Conservation (phyloP, 2,113 vertebrate genomes). For the Damaliscus lunatus region DNA sequence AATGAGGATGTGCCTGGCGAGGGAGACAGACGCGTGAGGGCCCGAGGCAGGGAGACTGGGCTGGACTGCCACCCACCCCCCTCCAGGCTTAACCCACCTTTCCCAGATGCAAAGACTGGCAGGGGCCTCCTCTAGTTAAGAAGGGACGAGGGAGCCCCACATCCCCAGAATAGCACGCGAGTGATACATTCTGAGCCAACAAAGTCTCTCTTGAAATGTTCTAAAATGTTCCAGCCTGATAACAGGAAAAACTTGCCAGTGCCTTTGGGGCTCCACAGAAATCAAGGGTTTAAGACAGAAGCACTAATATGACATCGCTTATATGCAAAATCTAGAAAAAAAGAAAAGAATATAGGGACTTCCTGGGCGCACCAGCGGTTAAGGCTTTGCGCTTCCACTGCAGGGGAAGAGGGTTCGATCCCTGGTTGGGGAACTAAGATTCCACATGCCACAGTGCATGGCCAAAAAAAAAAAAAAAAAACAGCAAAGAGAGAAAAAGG, state of each 20-base stretch:
- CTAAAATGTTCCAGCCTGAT: not conserved
- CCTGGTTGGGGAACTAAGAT: not conserved
- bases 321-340: not conserved
- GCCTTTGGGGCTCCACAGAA: not conserved
- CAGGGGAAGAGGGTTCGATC: not conserved
- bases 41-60: not conserved
- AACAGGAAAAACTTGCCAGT: not conserved
- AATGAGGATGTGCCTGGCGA: slow-evolving; percentile 94
- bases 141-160: not conserved
- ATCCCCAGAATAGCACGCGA: not conserved
- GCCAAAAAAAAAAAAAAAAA: not conserved
- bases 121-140: not conserved
- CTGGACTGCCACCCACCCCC: not conserved
- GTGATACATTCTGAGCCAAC: not conserved
- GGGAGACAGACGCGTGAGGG: not conserved
- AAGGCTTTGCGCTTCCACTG: not conserved
- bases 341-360: not conserved
- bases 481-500: not conserved
- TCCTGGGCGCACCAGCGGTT: not conserved
- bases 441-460: not conserved
- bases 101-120: rapidly evolving
- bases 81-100: too few species aligned
- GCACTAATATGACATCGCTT: not conserved
- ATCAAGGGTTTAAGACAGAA: not conserved
- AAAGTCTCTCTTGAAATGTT: not conserved